These are phyloP conservation scores for Drosophila nasuta DNA, from an alignment of 1,140 invertebrate species.

Conservation along the genomic window DNA sequence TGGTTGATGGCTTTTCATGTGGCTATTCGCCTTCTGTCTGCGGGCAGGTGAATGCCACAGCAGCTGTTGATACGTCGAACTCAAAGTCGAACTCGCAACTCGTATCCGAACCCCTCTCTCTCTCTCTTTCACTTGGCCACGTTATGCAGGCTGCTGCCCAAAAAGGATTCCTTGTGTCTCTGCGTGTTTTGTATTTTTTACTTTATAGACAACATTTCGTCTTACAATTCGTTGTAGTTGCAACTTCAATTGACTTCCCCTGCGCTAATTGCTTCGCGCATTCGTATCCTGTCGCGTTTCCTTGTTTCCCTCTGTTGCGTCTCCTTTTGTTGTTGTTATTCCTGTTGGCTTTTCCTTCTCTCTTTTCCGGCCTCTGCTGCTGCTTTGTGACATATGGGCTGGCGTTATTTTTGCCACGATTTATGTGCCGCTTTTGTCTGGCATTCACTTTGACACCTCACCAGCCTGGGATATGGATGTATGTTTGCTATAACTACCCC, in stretches of 20 bases:
- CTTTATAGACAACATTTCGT: conserved; percentile 29
- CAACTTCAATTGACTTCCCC: conserved; percentile 76
- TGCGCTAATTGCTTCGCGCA: conserved; percentile 61
- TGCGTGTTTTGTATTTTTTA: conserved; percentile 25
- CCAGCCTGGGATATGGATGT: background rate
- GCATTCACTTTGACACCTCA: conserved; percentile 67
- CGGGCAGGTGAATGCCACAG: conserved; percentile 69
- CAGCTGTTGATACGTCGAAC: conserved; percentile 61
- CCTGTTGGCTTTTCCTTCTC: conserved; percentile 33
- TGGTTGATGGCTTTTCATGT: conserved; percentile 20
- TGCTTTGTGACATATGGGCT: conserved; percentile 67
- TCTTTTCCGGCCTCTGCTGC: conserved; percentile 3
- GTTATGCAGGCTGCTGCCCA: conserved; percentile 15
- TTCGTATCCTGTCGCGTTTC: conserved; percentile 66
- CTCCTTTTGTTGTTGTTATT: conserved; percentile 36
- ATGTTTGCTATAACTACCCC: conserved; percentile 48
- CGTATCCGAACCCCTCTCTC: too few species aligned
- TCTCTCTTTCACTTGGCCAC: background rate
- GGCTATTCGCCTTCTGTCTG: conserved; percentile 44
- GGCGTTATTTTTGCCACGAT: conserved; percentile 77
- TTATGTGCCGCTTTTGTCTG: conserved; percentile 61
- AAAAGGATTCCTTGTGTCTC: conserved; percentile 57
- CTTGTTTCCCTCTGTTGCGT: conserved; percentile 29
- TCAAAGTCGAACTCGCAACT: background rate
- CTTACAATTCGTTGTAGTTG: conserved; percentile 47